phyloP scores from a whole-genome alignment of 2,797 vertebrate species.

The Corythornis leucogaster region DNA sequence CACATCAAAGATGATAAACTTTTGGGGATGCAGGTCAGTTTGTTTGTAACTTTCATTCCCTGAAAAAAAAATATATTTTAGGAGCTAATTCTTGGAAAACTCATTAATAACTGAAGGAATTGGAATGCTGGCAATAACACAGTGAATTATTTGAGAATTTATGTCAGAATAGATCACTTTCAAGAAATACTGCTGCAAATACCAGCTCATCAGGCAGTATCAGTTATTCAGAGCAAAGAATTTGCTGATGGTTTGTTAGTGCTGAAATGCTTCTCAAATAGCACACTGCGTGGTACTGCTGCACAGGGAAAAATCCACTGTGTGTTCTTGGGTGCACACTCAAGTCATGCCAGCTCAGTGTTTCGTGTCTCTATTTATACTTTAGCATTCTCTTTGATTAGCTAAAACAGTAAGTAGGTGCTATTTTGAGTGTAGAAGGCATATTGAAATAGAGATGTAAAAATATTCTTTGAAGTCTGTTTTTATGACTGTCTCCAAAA shows the following conservation, averaged over 20 bases:
- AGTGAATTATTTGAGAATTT: not conserved
- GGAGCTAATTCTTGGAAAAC: not conserved
- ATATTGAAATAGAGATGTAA: conserved; percentile 9
- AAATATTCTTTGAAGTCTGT: conserved; percentile 31
- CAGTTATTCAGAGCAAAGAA: not conserved
- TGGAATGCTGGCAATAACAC: not conserved
- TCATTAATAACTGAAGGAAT: not conserved
- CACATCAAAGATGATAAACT: not conserved
- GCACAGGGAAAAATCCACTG: not conserved
- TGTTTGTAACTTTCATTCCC: not conserved
- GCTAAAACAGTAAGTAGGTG: conserved; percentile 19
- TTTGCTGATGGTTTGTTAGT: not conserved
- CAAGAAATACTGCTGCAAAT: not conserved
- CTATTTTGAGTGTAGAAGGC: conserved; percentile 24
- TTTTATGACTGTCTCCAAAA: not conserved
- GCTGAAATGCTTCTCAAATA: not conserved
- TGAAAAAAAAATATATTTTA: not conserved
- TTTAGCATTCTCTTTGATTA: conserved; percentile 20
- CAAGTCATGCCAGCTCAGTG: conserved; percentile 1
- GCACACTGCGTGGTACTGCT: not conserved
- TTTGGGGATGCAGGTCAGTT: not conserved
- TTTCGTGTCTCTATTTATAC: conserved; percentile 44
- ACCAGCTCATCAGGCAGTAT: not conserved
- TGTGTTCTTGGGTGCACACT: not conserved
- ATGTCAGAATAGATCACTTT: not conserved